Base-by-base conservation (phyloP, 2,888 invertebrate genomes). In the Zaprionus bogoriensis region DNA sequence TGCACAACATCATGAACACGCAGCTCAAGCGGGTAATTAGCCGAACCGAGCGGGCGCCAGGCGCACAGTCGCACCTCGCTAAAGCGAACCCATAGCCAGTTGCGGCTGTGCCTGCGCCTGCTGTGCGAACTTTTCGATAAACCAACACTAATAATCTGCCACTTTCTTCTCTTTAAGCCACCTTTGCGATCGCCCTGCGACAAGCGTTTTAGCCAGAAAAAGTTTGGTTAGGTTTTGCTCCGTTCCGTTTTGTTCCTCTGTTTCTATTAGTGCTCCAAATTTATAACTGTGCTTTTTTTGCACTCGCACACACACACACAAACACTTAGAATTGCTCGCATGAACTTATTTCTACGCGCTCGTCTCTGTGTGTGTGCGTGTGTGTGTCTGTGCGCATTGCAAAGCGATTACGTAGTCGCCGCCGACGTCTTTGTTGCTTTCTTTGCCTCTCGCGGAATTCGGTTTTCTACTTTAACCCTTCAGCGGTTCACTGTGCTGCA, bases 1-100 rank as follows among this genome's bases (percentile, higher is more conserved):
- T 99, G 90, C 98, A 98, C 93, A 99, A 99, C 92, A 97, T 98
- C 91, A 96, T 97, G 94, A 96, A 97, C 91, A 97, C 97, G 91
- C 98, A 98, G 91, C 93, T 99, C 81, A 97, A 96, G 94, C 94
- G 98, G 98, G 98, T 98, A 95, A 90, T 80, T 88, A 75, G 38
- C 22, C 46, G 47, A 19, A 5, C 20, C 17, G 19, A 9, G 17
- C n/a, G n/a, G n/a, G n/a, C n/a, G n/a, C n/a, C n/a, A n/a, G n/a
- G n/a, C n/a, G n/a, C 23, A 23, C 23, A 23, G 23, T 23, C 2
- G 9, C 6, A 27, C 27, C 27, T 55, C 60, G 5, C 62, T 36
- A 39, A 6, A 6, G 48, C 6, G 9, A 12, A n/a, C n/a, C n/a
- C n/a, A n/a, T n/a, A n/a, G n/a, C n/a, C n/a, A n/a, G n/a, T n/a